Percentiles rank a stretch among this genome's conserved stretches.
phyloP scores from a whole-genome alignment of 2,797 vertebrate species.

The Xiphophorus birchmanni region DNA sequence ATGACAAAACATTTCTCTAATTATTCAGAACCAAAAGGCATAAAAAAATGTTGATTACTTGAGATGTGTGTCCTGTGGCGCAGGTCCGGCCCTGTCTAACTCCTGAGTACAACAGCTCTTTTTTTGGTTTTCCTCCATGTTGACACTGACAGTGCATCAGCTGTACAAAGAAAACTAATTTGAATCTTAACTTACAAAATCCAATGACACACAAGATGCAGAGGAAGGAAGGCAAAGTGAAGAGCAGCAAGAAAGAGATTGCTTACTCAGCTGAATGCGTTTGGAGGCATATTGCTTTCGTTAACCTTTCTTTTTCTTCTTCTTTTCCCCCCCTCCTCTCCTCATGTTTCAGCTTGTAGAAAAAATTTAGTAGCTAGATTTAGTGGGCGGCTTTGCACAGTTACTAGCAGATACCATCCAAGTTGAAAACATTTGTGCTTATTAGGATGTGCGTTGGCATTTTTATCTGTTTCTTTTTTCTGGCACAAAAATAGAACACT shows the following conservation, averaged over 20 bases:
- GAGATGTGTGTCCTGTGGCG: background rate
- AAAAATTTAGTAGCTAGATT: background rate
- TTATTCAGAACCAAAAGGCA: background rate
- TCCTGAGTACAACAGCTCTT: background rate
- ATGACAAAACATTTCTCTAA: background rate
- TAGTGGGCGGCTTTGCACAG: background rate
- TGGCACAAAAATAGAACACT: background rate
- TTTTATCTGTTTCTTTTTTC: background rate
- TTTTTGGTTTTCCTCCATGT: background rate
- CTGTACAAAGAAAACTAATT: slow-evolving; percentile 1
- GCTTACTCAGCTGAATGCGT: slow-evolving; percentile 8
- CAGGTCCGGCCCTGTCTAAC: background rate
- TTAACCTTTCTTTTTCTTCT: slow-evolving; percentile 5
- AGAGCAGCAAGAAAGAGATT: background rate
- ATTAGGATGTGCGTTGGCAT: background rate
- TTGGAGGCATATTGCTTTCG: slow-evolving; percentile 14
- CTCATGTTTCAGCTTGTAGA: background rate
- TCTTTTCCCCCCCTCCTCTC: background rate
- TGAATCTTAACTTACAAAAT: slow-evolving; percentile 7
- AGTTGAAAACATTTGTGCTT: background rate
- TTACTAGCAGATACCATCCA: background rate
- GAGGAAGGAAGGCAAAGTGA: background rate
- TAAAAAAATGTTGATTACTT: background rate
- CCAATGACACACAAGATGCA: slow-evolving; percentile 11
- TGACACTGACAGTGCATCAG: slow-evolving; percentile 46